These are phyloP conservation scores for Vicugna pacos DNA, from an alignment of 2,113 vertebrate genomes.

Conservation along the genomic window DNA sequence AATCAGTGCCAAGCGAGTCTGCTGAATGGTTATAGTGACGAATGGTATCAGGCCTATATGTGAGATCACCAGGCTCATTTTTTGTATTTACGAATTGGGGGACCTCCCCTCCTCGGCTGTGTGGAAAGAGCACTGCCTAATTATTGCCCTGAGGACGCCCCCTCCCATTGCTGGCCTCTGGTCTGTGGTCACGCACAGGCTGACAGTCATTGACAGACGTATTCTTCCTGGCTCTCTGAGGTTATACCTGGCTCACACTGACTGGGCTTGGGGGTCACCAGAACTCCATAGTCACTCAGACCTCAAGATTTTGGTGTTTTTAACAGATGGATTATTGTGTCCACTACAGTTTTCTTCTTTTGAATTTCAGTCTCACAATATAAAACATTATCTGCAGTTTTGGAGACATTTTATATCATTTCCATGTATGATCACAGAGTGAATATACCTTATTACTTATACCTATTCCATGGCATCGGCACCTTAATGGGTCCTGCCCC, in stretches of 20 bases:
- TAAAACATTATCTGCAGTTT: not conserved
- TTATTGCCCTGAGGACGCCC: not conserved
- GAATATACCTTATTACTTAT: conserved; percentile 1
- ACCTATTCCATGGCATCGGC: not conserved
- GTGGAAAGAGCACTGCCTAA: not conserved
- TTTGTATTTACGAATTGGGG: not conserved
- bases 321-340: not conserved
- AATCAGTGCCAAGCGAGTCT: not conserved
- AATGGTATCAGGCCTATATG: not conserved
- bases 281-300: conserved; percentile 31
- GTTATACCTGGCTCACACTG: not conserved
- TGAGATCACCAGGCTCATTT: not conserved
- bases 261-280: not conserved
- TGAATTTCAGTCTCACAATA: not conserved
- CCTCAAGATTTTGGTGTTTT: conserved; percentile 26
- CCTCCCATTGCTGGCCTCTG: not conserved
- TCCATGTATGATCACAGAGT: not conserved
- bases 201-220: not conserved
- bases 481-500: not conserved
- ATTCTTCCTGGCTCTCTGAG: not conserved
- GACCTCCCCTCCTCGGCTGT: not conserved
- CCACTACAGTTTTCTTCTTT: not conserved
- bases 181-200: not conserved
- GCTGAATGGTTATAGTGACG: not conserved
- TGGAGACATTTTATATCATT: not conserved